Base-by-base conservation (phyloP, 2,113 vertebrate genomes). In the Tachysurus fulvidraco region DNA sequence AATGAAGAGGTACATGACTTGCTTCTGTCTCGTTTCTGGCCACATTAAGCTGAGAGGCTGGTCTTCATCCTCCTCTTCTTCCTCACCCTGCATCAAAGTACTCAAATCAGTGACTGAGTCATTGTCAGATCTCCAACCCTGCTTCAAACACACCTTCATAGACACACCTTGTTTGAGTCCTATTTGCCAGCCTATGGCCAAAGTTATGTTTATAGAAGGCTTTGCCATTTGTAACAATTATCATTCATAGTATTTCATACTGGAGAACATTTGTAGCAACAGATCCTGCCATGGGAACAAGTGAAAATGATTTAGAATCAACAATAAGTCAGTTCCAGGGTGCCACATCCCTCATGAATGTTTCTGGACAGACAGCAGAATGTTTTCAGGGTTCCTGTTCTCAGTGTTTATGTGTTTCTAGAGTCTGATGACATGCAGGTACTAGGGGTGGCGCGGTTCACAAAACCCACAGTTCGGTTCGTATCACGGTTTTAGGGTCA, bases 1-100 rank as follows among this genome's bases (percentile, higher is more conserved):
- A 62, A 99, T 96, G 0, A 96, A 0, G 67, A 99, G 95, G 89
- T 98, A 99, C 0, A 95, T 98, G 88, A 95, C 6, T 76, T 91
- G 95, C 90, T 99, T 99, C 89, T 96, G 96, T 76, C 21, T 12
- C 0, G 95, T 96, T n/a, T 97, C 91, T 0, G 98, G 98, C 98
- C 98, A 99, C 80, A 95, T 94, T 90, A 99, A 91, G 92, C 96
- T 99, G 86, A 99, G 96, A 85, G 98, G 98, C 93, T 97, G 95
- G 82, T 97, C 97, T 5, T 97, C 97, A 11, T 94, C 93, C 2
- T 96, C 95, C 0, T 96, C 95, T 0, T 95, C 93, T 81, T 94
- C 74, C 50, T 78, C 95, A 81, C 91, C 95, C 93, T 86, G 79
- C 12, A 81, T 78, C 74, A 64, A 28, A 44, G 64, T 6, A 41